Evolutionary conservation across 2,888 invertebrate species (phyloP).

Genomic region (Drosophila bunnanda): DNA sequence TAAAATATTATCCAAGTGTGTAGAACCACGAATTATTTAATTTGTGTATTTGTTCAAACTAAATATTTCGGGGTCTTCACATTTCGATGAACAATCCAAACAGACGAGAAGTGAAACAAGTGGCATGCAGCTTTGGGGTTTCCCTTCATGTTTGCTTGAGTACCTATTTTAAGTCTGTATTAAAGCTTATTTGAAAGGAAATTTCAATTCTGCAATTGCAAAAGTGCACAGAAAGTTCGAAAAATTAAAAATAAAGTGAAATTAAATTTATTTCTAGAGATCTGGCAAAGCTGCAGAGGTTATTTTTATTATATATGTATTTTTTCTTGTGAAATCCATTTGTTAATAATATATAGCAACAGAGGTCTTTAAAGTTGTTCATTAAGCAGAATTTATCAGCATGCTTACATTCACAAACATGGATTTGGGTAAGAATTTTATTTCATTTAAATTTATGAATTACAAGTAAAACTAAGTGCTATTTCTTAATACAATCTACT

Average conservation of each 20-base stretch:
- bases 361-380: too few relatives aligned
- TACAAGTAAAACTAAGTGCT: too few relatives aligned
- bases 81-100: neutral
- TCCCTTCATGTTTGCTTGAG: neutral
- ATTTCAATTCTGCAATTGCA: neutral
- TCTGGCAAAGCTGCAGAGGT: too few relatives aligned
- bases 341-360: neutral
- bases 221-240: neutral
- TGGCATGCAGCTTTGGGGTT: neutral
- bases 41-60: constrained; percentile 1
- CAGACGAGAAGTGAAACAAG: neutral
- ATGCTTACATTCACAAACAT: too few relatives aligned
- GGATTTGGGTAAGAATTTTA: too few relatives aligned
- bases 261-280: too few relatives aligned
- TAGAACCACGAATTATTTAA: neutral
- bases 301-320: too few relatives aligned
- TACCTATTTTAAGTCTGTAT: neutral
- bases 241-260: neutral
- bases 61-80: neutral
- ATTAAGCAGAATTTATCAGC: neutral
- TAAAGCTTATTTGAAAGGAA: neutral
- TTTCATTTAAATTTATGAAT: too few relatives aligned
- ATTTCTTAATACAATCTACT: too few relatives aligned
- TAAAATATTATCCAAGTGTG: neutral
- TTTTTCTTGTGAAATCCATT: neutral